Base-by-base conservation (phyloP, 2,113 vertebrate species). In the Menura novaehollandiae region DNA sequence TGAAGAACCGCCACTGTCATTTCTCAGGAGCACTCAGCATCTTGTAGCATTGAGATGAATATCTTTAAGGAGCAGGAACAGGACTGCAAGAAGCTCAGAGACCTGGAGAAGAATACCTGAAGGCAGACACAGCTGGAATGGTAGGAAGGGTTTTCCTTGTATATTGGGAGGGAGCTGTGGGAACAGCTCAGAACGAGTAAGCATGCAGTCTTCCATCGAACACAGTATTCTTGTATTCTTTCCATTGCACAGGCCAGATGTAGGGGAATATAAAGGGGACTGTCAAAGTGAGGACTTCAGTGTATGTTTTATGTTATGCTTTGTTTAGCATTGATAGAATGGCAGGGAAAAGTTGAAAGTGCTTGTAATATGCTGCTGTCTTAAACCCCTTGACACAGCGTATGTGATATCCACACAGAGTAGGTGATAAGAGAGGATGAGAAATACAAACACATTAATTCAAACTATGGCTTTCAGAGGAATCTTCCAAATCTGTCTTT, bases 131-230 rank as follows among this genome's bases (percentile, higher is more conserved):
- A 91, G 76, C 77, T 77, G 91, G 66, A 91, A 95, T 88, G 76
- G 85, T 89, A 97, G 95, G 88, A 91, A 96, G 62, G 92, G 81
- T 81, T 92, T 95, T 94, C 84, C 69, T 85, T 90, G 35, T 82
- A 2, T 64, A 6, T 39, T 64, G 92, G 88, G 93, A 96, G 88
- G 79, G 88, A 96, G 60, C 90, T 83, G 66, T 0, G 63, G 82
- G 68, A 83, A 84, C 64, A 88, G 76, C 58, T 86, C 91, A 56
- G 68, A 63, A 90, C 0, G 1, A 86, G 92, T 74, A 68, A 88
- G 72, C 17, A 21, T 71, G 71, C 30, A 75, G 59, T 49, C 56
- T 77, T 44, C 74, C 39, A 39, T 49, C 60, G 59, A 49, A 51
- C 19, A 15, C 28, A 67, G 39, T 47, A 44, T 56, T 86, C 52